Base-by-base conservation (phyloP, 2,113 vertebrate genomes). In the Hippopotamus amphibius region DNA sequence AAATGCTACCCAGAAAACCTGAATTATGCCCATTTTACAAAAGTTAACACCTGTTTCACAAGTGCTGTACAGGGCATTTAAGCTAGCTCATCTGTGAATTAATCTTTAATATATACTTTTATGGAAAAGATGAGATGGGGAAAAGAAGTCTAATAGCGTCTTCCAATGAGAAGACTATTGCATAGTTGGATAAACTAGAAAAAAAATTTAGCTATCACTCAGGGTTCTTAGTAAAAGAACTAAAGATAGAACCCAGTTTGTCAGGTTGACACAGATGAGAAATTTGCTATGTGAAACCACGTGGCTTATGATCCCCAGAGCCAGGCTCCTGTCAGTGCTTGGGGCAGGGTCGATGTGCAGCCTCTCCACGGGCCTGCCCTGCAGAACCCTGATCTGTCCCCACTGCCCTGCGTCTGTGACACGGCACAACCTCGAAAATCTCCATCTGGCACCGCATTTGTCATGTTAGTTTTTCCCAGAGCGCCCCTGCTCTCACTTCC, bases 281-380 rank as follows among this genome's bases (percentile, higher is more conserved):
- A 77, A 61, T 43, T 86, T 41, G 30, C 6, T 26, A 33, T 46
- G 28, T 89, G 10, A 68, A 95, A 48, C 77, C 5, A 68, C 3
- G 0, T 71, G 26, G 7, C 17, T 76, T 16, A 3, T 11, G 19
- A 11, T 8, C 0, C 0, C 26, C 30, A 33, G 11, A 66, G 4
- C 19, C 28, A 48, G 68, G 43, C 11, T 12, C 3, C 0, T 7
- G 13, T 6, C 0, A 9, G 13, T 6, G 5, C 12, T 69, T 28
- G 33, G 14, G 26, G 22, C 6, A 19, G 26, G 2, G 1, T 61
- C 43, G 48, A 14, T 4, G 11, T 7, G 33, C 7, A 24, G 14
- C 17, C 1, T 0, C 9, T 48, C 41, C 43, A 26, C 1, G 0
- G 6, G 9, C 24, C 33, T 16, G 16, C 28, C 8, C 14, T 8